These are phyloP conservation scores for Clitarchus hookeri DNA, from an alignment of 2,888 invertebrate genomes.

Conservation along the genomic window DNA sequence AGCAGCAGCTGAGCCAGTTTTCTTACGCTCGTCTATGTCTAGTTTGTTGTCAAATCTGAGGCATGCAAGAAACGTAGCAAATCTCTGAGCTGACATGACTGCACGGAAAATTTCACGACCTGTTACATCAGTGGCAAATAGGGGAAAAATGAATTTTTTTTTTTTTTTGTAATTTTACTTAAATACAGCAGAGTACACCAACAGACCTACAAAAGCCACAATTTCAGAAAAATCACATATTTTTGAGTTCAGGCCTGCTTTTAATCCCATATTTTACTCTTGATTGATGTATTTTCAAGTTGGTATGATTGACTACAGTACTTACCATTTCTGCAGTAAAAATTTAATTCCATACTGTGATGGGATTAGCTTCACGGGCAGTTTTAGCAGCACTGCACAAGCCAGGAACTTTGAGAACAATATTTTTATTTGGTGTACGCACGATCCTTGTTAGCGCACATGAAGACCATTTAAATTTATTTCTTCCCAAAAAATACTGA, in stretches of 20 bases:
- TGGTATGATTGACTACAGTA: background rate
- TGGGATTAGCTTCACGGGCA: background rate
- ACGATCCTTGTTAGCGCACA: background rate
- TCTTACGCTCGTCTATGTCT: background rate
- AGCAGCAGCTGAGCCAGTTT: too few relatives aligned
- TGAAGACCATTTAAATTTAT: background rate
- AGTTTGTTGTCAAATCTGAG: background rate
- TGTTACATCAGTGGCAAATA: background rate
- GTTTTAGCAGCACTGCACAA: background rate
- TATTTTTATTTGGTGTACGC: background rate
- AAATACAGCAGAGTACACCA: background rate
- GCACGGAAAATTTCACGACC: background rate
- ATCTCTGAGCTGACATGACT: background rate
- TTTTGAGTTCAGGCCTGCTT: background rate
- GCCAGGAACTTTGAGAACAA: background rate
- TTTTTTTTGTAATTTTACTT: background rate
- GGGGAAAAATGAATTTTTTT: too few relatives aligned
- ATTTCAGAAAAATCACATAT: background rate
- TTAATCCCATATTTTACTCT: background rate
- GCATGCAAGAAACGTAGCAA: background rate
- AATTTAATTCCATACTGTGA: background rate
- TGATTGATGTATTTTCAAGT: background rate
- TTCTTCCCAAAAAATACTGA: background rate
- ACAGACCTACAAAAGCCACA: background rate
- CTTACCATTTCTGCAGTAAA: background rate